A percentile compares a stretch with the other conserved stretches of the same genome.
phyloP scores from a whole-genome alignment of 1,140 invertebrate genomes.

The Drosophila miranda region DNA sequence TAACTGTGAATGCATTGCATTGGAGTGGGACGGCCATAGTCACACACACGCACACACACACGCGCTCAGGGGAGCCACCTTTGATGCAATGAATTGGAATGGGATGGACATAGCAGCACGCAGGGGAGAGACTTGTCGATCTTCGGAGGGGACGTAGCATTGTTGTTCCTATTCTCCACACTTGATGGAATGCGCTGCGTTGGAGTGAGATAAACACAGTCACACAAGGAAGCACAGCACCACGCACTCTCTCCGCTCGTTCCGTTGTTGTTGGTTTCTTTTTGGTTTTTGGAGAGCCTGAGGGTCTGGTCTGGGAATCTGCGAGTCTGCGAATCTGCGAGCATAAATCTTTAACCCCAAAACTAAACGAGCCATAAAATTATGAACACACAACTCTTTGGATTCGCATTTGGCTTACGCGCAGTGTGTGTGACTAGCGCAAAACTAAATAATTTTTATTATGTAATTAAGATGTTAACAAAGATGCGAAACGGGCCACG shows the following conservation, averaged over 20 bases:
- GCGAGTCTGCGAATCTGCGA: conserved; percentile 23
- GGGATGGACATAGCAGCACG: too few relatives aligned
- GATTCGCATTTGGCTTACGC: too few relatives aligned
- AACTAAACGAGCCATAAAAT: conserved; percentile 78
- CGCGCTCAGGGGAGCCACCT: too few relatives aligned
- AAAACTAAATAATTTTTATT: conserved; percentile 77
- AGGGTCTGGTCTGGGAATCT: neutral
- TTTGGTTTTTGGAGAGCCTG: conserved; percentile 14
- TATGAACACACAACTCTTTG: conserved; percentile 46
- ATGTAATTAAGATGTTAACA: conserved; percentile 78
- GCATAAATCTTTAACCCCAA: conserved; percentile 61
- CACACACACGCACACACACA: too few relatives aligned
- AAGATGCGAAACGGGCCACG: conserved; percentile 51
- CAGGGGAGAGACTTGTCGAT: too few relatives aligned
- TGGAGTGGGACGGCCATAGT: too few relatives aligned
- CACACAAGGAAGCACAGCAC: neutral
- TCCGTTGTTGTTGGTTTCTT: conserved; percentile 14
- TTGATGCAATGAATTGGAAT: too few relatives aligned
- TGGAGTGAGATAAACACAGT: neutral
- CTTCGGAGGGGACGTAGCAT: too few relatives aligned
- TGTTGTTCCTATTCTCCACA: too few relatives aligned
- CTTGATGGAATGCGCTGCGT: too few relatives aligned
- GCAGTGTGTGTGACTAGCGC: conserved; percentile 47
- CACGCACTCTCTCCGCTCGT: neutral
- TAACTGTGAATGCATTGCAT: conserved; percentile 7